Percentiles rank a stretch among this genome's conserved stretches.
phyloP scores from a whole-genome alignment of 2,113 vertebrate genomes.

The Leptodactylus fuscus region DNA sequence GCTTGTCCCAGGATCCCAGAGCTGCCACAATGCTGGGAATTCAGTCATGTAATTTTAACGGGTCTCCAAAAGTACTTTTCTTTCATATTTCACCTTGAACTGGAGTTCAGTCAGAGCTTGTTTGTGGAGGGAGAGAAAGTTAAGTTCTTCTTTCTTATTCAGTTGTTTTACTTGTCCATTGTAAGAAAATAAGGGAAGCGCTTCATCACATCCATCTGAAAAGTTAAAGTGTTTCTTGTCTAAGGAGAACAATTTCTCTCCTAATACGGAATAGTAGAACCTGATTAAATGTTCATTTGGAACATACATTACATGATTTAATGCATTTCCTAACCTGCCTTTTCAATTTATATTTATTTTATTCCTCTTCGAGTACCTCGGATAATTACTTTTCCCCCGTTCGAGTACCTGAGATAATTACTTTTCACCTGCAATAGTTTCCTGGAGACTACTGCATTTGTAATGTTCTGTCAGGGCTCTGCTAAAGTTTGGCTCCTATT shows the following conservation, averaged over 20 bases:
- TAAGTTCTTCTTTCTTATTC: background rate
- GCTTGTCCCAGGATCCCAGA: too few relatives aligned
- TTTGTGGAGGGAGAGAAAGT: background rate
- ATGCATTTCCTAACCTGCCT: conserved; percentile 55
- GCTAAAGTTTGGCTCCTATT: conserved; percentile 31
- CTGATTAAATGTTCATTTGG: conserved; percentile 59
- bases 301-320: conserved; percentile 61
- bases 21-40: too few relatives aligned
- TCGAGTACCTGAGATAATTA: conserved; percentile 55
- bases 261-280: conserved; percentile 46
- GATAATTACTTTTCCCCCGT: conserved; percentile 59
- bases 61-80: too few relatives aligned
- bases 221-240: conserved; percentile 51
- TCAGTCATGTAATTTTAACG: too few relatives aligned
- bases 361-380: conserved; percentile 63
- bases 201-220: conserved; percentile 20
- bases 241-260: conserved; percentile 48
- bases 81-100: too few relatives aligned
- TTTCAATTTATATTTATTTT: conserved; percentile 63
- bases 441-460: conserved; percentile 47
- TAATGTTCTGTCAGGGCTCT: conserved; percentile 42
- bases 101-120: background rate
- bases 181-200: conserved; percentile 50
- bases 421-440: conserved; percentile 58
- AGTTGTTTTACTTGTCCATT: conserved; percentile 16